These are phyloP conservation scores for Sapayoa aenigma DNA, from an alignment of 2,113 vertebrate genomes.

Conservation along the genomic window DNA sequence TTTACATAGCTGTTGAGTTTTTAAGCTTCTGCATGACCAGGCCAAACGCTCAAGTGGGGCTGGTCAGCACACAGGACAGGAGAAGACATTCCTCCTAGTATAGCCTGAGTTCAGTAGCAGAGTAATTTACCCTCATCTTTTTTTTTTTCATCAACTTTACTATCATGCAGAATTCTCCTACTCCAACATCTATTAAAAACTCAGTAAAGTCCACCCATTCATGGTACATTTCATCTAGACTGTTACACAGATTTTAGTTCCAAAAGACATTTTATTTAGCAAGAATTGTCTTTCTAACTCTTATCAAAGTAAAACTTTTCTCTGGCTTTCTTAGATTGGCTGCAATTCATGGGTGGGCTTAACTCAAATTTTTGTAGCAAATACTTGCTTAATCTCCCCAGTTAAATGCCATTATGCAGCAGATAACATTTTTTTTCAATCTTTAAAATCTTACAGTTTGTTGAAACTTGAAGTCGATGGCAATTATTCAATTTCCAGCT, in stretches of 20 bases:
- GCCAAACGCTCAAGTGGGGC: not conserved
- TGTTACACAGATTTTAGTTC: not conserved
- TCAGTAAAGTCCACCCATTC: not conserved
- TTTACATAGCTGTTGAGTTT: not conserved
- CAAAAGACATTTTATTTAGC: not conserved
- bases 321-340: not conserved
- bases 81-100: not conserved
- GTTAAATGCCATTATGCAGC: not conserved
- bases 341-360: not conserved
- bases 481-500: not conserved
- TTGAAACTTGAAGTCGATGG: not conserved
- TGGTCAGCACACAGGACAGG: not conserved
- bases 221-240: not conserved
- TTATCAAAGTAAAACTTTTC: not conserved
- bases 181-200: not conserved
- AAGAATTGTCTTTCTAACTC: not conserved
- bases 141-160: not conserved
- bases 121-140: not conserved
- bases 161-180: not conserved
- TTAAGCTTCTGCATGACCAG: not conserved
- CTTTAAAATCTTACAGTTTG: not conserved
- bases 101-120: not conserved
- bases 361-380: not conserved
- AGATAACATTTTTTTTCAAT: not conserved
- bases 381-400: not conserved